These are phyloP conservation scores for Phthorimaea operculella DNA, from an alignment of 1,140 invertebrate genomes.

Conservation along the genomic window DNA sequence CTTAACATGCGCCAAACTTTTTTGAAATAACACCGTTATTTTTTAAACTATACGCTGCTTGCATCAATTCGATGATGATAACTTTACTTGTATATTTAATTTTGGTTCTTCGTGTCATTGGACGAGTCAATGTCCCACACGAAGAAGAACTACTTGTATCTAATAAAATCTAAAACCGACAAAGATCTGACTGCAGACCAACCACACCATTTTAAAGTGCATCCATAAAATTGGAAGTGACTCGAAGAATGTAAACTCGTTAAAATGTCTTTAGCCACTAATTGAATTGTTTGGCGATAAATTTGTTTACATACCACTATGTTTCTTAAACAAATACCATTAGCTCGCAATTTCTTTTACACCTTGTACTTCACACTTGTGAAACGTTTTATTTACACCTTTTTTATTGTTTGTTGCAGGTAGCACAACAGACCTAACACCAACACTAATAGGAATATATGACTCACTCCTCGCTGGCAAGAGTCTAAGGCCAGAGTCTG, in stretches of 20 bases:
- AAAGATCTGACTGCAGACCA: too few species aligned
- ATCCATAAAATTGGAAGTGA: not conserved
- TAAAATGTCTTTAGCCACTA: slow-evolving; percentile 14
- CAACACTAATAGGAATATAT: slow-evolving; percentile 70
- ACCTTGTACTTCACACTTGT: not conserved
- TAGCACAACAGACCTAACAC: slow-evolving; percentile 70
- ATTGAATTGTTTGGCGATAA: slow-evolving; percentile 10
- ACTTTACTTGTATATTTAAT: too few species aligned
- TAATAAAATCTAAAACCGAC: too few species aligned
- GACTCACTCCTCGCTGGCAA: slow-evolving; percentile 61
- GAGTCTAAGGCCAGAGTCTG: slow-evolving; percentile 42
- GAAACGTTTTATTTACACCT: not conserved
- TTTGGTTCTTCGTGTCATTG: too few species aligned
- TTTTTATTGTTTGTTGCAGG: slow-evolving; percentile 55
- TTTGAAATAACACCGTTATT: too few species aligned
- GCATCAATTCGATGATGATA: too few species aligned
- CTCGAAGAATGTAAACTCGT: slow-evolving; percentile 1
- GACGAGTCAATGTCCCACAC: too few species aligned
- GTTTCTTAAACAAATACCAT: not conserved
- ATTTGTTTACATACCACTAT: not conserved
- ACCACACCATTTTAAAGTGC: too few species aligned
- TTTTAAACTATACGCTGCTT: too few species aligned
- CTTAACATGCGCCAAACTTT: too few species aligned
- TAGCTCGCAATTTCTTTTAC: not conserved
- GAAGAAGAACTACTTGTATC: too few species aligned